A percentile compares a stretch with the other conserved stretches of the same genome.
Conservation (phyloP, 2,888 invertebrate genomes). For the Cephonodes hylas region DNA sequence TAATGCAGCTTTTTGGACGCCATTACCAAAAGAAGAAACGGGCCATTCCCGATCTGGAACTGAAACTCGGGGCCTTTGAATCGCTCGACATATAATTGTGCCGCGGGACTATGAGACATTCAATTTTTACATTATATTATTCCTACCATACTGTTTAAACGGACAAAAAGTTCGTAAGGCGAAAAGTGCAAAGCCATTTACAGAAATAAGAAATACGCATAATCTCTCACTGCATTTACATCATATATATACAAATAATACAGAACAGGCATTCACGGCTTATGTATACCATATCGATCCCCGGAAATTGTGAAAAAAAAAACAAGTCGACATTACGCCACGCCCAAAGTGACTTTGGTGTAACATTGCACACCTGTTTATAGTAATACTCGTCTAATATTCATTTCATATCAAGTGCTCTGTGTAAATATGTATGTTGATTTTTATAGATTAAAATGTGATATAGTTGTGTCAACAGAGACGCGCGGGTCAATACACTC, state of each 20-base stretch:
- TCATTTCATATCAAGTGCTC: constrained; percentile 73
- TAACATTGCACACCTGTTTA: constrained; percentile 65
- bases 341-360: constrained; percentile 33
- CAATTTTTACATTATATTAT: too few relatives aligned
- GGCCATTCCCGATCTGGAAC: too few relatives aligned
- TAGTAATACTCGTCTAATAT: constrained; percentile 47
- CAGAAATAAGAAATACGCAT: too few relatives aligned
- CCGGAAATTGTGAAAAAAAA: constrained; percentile 13
- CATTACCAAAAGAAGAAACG: too few relatives aligned
- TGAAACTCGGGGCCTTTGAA: too few relatives aligned
- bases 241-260: background rate
- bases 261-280: background rate
- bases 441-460: constrained; percentile 69
- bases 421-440: constrained; percentile 67
- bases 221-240: background rate
- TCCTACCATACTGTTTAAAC: too few relatives aligned
- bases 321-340: constrained; percentile 32
- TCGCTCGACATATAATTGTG: too few relatives aligned
- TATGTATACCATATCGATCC: background rate
- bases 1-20: too few relatives aligned
- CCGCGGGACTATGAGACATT: too few relatives aligned
- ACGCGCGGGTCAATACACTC: constrained; percentile 61
- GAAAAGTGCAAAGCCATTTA: too few relatives aligned
- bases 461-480: constrained; percentile 41
- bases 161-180: too few relatives aligned